Base-by-base conservation (phyloP, 2,888 invertebrate species). In the Drosophila tanythrix region DNA sequence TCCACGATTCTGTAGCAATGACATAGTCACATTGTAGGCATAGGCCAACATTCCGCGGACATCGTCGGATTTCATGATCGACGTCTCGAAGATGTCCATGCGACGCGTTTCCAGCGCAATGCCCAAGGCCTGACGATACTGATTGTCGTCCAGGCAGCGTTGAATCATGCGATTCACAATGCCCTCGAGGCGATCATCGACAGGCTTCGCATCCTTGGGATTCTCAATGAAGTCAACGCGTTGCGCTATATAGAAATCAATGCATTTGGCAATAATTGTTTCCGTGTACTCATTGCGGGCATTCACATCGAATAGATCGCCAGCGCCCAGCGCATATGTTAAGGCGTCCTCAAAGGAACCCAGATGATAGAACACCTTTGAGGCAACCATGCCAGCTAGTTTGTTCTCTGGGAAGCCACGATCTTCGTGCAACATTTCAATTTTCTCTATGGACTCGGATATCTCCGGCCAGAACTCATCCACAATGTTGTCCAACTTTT, bases 381-480 rank as follows among this genome's bases (percentile, higher is more conserved):
- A 99, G 8, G 99, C 99, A 7, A 99, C 98, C 83, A 99, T 95
- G 35, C 99, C 99, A 58, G 99, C 99, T 62, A 99, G 94, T 90
- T 98, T 96, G 90, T 98, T 97, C 91, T 99, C 97, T 43, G 95
- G 95, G 93, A 99, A 97, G 43, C 94, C 94, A 91, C 97, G 96
- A 91, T 99, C 98, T 94, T 99, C 99, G 91, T 99, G 98, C 35
- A 99, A 94, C 92, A 98, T 97, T 94, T 99, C 99, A 90, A 99
- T 99, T 94, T 98, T 99, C 91, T 97, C 97, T 86, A 99, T 98
- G 18, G 98, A 97, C 93, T 99, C 99, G 0, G 99, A 98, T 87
- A 99, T 99, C 94, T 99, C 99, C 11, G 99, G 98, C 99, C 99
- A 99, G 94, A 99, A 99, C 92, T 98, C 97, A 93, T 99, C 98